These are phyloP conservation scores for Xiphydria camelus DNA, from an alignment of 2,888 invertebrate species.

Conservation along the genomic window DNA sequence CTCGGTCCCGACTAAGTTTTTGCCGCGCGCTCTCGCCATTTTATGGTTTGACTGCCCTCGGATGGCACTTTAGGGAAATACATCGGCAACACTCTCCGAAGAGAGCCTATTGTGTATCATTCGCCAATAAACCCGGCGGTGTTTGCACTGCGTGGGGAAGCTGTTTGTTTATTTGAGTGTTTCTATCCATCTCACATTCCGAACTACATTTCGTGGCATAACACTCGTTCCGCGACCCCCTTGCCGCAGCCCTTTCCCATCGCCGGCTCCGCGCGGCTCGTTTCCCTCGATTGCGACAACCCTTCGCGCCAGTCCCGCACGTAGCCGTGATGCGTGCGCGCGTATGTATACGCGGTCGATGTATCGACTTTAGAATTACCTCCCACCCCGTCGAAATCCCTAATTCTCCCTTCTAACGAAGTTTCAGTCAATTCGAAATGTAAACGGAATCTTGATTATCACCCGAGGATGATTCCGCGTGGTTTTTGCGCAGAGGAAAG, in stretches of 20 bases:
- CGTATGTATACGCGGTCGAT: too few relatives aligned
- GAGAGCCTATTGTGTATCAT: conserved; percentile 48
- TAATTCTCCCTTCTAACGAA: too few relatives aligned
- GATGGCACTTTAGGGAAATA: conserved; percentile 57
- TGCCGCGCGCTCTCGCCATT: conserved; percentile 16
- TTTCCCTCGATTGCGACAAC: too few relatives aligned
- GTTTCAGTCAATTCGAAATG: too few relatives aligned
- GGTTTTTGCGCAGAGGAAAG: too few relatives aligned
- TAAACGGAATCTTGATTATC: too few relatives aligned
- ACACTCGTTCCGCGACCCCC: conserved; percentile 6
- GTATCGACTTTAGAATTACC: too few relatives aligned
- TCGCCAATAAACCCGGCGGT: conserved; percentile 43
- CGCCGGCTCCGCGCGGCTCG: background rate
- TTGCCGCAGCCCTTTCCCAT: conserved; percentile 10
- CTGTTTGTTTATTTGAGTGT: conserved; percentile 16
- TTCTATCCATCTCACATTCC: conserved; percentile 8
- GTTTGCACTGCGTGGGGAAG: conserved; percentile 15
- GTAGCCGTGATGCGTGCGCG: too few relatives aligned
- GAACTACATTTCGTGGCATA: conserved; percentile 13
- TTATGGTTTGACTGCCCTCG: conserved; percentile 55
- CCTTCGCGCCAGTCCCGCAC: too few relatives aligned
- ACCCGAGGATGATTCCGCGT: too few relatives aligned
- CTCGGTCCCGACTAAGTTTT: background rate
- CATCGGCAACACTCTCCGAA: conserved; percentile 25
- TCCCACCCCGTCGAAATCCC: too few relatives aligned